Percentiles rank a stretch among this genome's conserved stretches.
Evolutionary conservation across 2,888 invertebrate genomes (phyloP).

Genomic region (Idaea straminata): DNA sequence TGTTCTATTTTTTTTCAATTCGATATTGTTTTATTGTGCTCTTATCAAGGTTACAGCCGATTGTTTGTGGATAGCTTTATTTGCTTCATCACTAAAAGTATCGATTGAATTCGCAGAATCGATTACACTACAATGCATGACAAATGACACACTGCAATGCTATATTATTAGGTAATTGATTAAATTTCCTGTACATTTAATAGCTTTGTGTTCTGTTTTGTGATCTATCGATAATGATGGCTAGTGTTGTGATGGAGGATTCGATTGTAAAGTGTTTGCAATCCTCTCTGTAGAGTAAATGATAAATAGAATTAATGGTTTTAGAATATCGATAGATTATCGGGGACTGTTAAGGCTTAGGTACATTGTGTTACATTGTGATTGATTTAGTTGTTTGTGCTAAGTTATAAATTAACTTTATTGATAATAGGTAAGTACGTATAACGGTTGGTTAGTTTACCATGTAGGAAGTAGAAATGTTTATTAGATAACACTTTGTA

Average conservation of each 20-base stretch:
- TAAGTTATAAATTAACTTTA: neutral
- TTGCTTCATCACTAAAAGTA: constrained; percentile 30
- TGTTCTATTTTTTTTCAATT: neutral
- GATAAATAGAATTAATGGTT: neutral
- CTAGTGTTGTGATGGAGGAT: constrained; percentile 1
- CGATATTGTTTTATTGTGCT: constrained; percentile 11
- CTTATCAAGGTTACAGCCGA: constrained; percentile 18
- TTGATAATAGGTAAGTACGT: neutral
- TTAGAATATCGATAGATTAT: neutral
- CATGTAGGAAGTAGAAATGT: no score
- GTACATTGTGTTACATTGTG: neutral
- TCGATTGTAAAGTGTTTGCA: neutral
- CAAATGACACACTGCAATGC: constrained; percentile 36
- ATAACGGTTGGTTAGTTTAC: no score
- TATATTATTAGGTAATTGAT: constrained; percentile 45
- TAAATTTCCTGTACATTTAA: constrained; percentile 53
- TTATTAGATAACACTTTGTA: no score
- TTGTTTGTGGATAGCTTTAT: constrained; percentile 23
- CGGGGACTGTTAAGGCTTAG: neutral
- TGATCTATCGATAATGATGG: neutral
- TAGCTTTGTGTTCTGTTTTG: constrained; percentile 22
- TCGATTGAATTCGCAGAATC: constrained; percentile 32
- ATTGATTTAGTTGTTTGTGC: neutral
- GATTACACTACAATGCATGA: constrained; percentile 44
- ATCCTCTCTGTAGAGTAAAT: neutral